Evolutionary conservation across 1,140 invertebrate genomes (phyloP).

Genomic region (Papilio glaucus): DNA sequence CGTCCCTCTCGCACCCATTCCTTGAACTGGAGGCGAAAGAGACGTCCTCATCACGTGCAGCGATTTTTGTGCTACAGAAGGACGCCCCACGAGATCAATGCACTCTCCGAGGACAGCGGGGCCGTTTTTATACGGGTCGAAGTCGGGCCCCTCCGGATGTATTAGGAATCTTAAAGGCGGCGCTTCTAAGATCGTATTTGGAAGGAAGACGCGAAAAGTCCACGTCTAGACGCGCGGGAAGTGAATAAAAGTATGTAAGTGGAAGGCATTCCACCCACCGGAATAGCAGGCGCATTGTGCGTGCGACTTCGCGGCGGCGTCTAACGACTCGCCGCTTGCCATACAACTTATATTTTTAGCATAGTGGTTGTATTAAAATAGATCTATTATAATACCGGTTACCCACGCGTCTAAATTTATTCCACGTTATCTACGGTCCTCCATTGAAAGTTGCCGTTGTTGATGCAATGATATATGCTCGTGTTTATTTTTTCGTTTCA

Average conservation of each 20-base stretch:
- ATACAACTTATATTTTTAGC: conserved; percentile 38
- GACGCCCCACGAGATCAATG: conserved; percentile 80
- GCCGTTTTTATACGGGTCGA: conserved; percentile 75
- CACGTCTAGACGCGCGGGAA: conserved; percentile 77
- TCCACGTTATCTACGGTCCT: conserved; percentile 27
- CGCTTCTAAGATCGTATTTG: conserved; percentile 63
- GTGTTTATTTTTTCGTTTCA: background rate
- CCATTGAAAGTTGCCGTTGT: conserved; percentile 28
- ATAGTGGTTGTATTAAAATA: conserved; percentile 31
- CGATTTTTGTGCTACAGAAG: conserved; percentile 81
- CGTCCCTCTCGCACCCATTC: conserved; percentile 64
- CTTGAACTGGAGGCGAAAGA: conserved; percentile 56
- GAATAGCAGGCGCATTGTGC: conserved; percentile 58
- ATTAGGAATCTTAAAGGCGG: conserved; percentile 64
- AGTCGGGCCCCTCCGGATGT: conserved; percentile 50
- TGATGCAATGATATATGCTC: conserved; percentile 29
- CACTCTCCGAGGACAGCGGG: conserved; percentile 79
- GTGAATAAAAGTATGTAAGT: conserved; percentile 72
- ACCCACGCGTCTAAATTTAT: conserved; percentile 38
- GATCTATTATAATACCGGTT: conserved; percentile 37
- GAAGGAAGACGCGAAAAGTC: conserved; percentile 44
- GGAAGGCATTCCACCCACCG: conserved; percentile 65
- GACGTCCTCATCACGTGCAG: conserved; percentile 73
- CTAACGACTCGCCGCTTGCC: conserved; percentile 38
- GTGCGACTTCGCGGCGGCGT: conserved; percentile 46